Evolutionary conservation across 2,113 vertebrate genomes (phyloP).

Genomic region (Daphoenositta chrysoptera): DNA sequence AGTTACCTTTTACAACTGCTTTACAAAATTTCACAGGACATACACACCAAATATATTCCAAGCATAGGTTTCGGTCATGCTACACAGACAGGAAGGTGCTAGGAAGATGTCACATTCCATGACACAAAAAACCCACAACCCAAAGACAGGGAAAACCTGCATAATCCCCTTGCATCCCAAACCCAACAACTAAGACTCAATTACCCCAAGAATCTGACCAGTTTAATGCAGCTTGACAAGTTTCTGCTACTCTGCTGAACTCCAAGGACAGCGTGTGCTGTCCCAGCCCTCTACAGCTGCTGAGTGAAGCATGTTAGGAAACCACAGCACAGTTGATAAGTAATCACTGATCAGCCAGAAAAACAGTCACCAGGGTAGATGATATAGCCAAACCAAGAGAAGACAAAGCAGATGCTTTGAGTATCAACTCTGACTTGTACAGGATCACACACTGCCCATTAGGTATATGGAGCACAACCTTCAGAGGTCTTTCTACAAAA

Average conservation of each 20-base stretch:
- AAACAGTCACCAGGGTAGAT: background rate
- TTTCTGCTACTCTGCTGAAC: background rate
- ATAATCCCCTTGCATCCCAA: background rate
- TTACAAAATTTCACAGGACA: background rate
- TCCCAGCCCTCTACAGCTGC: background rate
- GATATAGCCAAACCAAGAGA: background rate
- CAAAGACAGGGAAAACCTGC: background rate
- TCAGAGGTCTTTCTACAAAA: background rate
- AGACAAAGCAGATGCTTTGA: background rate
- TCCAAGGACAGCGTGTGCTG: background rate
- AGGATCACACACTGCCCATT: background rate
- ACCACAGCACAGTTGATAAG: background rate
- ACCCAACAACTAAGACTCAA: background rate
- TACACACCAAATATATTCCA: background rate
- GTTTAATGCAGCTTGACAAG: background rate
- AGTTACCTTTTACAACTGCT: background rate
- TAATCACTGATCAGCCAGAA: background rate
- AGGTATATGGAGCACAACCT: background rate
- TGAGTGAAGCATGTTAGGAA: background rate
- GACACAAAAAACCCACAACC: background rate
- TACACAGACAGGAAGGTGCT: background rate
- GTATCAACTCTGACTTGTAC: background rate
- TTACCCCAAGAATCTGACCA: background rate
- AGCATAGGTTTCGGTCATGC: accelerated
- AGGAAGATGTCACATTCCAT: background rate